A percentile compares a stretch with the other conserved stretches of the same genome.
These are phyloP conservation scores for Aulostomus chinensis DNA, from an alignment of 2,797 vertebrate genomes.

Conservation along the genomic window DNA sequence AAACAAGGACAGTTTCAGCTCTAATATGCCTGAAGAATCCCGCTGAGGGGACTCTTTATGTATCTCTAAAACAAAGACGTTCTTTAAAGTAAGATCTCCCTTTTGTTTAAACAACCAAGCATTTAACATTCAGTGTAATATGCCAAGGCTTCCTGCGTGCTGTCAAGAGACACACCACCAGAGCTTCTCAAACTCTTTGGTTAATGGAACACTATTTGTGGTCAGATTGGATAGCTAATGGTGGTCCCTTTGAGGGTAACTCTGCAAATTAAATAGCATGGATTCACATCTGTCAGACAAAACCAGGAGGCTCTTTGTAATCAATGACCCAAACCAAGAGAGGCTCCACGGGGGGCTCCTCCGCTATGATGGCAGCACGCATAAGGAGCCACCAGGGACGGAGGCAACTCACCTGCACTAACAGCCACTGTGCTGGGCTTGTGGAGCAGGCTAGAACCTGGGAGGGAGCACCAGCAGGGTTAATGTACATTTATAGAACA, in stretches of 20 bases:
- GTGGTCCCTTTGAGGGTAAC: conserved; percentile 84
- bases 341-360: conserved; percentile 74
- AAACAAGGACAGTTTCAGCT: conserved; percentile 83
- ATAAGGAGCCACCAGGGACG: conserved; percentile 79
- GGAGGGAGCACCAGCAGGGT: conserved; percentile 67
- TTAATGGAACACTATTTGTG: conserved; percentile 86
- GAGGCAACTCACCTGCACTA: conserved; percentile 82
- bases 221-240: conserved; percentile 86
- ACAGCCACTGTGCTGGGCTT: conserved; percentile 62
- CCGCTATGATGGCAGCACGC: conserved; percentile 75
- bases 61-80: conserved; percentile 77
- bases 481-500: conserved; percentile 86
- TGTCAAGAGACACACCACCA: conserved; percentile 70
- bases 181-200: conserved; percentile 74
- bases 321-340: conserved; percentile 86
- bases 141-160: conserved; percentile 56
- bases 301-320: conserved; percentile 88
- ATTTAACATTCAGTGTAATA: conserved; percentile 79
- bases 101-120: conserved; percentile 81
- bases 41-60: conserved; percentile 75
- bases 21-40: conserved; percentile 78
- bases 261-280: conserved; percentile 87
- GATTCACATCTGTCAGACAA: conserved; percentile 88
- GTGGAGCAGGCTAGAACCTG: conserved; percentile 52
- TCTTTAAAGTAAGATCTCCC: conserved; percentile 79